phyloP scores from a whole-genome alignment of 2,797 vertebrate species.

The Natrix natrix region DNA sequence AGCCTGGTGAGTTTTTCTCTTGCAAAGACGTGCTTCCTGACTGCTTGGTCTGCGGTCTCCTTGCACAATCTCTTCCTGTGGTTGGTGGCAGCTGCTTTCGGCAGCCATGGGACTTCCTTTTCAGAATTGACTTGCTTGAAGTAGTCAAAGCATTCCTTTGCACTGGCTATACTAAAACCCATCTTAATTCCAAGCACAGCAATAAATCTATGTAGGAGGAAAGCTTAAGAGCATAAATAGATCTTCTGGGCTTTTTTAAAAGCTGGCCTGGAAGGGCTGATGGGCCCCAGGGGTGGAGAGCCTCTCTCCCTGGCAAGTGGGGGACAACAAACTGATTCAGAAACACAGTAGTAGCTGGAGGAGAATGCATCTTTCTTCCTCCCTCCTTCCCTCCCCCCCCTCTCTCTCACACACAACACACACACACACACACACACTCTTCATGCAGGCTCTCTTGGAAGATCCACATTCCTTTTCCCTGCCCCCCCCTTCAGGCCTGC shows the following conservation, averaged over 20 bases:
- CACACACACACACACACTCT: too few species aligned
- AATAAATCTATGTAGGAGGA: not conserved
- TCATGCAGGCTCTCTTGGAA: not conserved
- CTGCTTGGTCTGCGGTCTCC: not conserved
- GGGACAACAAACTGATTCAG: not conserved
- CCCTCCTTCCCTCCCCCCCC: not conserved
- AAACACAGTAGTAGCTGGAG: not conserved
- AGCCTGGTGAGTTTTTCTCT: constrained; percentile 67
- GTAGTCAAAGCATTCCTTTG: not conserved
- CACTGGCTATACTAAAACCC: not conserved
- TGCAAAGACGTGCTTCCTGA: rapidly evolving
- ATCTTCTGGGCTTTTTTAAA: not conserved
- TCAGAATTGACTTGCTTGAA: not conserved
- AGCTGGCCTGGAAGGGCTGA: not conserved
- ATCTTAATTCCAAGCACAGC: not conserved
- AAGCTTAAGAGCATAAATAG: not conserved
- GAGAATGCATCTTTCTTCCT: not conserved
- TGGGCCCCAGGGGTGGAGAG: not conserved
- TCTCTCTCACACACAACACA: too few species aligned
- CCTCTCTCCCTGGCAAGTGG: not conserved
- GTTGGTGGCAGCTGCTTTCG: not conserved
- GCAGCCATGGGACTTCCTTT: not conserved
- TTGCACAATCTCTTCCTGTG: not conserved
- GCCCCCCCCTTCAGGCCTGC: too few species aligned
- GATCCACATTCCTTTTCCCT: not conserved